Conservation (phyloP, 2,797 vertebrate genomes). For the Hippocampus kuda region DNA sequence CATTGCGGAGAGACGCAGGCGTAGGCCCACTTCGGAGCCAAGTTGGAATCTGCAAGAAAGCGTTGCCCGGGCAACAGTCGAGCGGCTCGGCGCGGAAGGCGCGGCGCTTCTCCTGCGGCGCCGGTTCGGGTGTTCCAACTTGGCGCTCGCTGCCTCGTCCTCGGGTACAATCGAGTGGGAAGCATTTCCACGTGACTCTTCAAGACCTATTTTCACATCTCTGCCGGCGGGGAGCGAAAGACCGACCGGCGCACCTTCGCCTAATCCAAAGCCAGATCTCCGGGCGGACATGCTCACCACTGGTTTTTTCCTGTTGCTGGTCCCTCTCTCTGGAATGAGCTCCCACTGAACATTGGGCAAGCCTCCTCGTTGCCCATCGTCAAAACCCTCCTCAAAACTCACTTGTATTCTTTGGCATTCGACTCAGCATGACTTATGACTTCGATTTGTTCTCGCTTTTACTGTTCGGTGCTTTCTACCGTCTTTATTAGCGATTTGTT, state of each 20-base stretch:
- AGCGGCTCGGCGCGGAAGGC: conserved; percentile 42
- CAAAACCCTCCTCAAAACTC: no score
- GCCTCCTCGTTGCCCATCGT: no score
- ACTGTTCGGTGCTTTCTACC: no score
- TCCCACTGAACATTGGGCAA: no score
- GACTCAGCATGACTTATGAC: no score
- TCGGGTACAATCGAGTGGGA: conserved; percentile 22
- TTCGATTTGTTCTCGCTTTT: no score
- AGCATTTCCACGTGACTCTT: background rate
- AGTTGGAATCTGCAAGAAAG: conserved; percentile 61
- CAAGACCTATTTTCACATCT: background rate
- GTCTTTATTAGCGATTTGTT: no score
- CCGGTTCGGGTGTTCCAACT: conserved; percentile 42
- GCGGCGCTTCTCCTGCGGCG: conserved; percentile 57
- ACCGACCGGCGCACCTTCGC: background rate
- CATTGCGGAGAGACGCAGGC: conserved; percentile 45
- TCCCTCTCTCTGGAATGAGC: no score
- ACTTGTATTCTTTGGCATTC: no score
- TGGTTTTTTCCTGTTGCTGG: no score
- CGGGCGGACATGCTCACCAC: background rate
- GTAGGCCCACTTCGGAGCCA: conserved; percentile 49
- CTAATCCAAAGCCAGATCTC: no score
- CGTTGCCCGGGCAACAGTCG: conserved; percentile 67
- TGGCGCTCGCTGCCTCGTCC: conserved; percentile 49
- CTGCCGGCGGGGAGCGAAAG: background rate